A percentile compares a stretch with the other conserved stretches of the same genome.
Evolutionary conservation across 2,113 vertebrate species (phyloP).

Genomic region (Cyanoderma ruficeps): DNA sequence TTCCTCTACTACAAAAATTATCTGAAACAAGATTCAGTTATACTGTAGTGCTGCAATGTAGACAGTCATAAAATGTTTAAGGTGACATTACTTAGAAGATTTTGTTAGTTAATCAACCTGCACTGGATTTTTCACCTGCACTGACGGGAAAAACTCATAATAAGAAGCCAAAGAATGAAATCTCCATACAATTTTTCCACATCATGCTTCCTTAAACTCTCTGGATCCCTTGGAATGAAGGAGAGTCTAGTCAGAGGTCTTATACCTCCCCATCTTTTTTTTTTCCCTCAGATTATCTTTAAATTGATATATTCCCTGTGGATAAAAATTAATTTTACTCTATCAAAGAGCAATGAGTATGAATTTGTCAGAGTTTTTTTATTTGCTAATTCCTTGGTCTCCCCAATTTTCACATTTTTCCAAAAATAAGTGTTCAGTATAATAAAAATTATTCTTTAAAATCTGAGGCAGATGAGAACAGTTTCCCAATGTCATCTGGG

Average conservation of each 20-base stretch:
- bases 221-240: neutral
- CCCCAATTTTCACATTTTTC: neutral
- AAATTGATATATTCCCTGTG: neutral
- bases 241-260: neutral
- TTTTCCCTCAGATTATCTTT: neutral
- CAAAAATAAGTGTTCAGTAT: neutral
- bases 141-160: neutral
- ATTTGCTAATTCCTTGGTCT: neutral
- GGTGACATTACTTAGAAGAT: neutral
- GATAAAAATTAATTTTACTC: conserved; percentile 17
- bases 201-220: neutral
- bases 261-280: neutral
- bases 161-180: neutral
- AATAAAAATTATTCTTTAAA: neutral
- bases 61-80: neutral
- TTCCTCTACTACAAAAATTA: neutral
- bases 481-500: neutral
- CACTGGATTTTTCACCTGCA: neutral
- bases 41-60: neutral
- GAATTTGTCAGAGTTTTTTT: neutral
- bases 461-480: neutral
- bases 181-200: neutral
- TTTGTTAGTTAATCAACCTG: conserved; percentile 1
- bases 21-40: neutral
- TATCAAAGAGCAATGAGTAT: neutral